Evolutionary conservation across 2,888 invertebrate species (phyloP).

Genomic region (Temnothorax unifasciatus): DNA sequence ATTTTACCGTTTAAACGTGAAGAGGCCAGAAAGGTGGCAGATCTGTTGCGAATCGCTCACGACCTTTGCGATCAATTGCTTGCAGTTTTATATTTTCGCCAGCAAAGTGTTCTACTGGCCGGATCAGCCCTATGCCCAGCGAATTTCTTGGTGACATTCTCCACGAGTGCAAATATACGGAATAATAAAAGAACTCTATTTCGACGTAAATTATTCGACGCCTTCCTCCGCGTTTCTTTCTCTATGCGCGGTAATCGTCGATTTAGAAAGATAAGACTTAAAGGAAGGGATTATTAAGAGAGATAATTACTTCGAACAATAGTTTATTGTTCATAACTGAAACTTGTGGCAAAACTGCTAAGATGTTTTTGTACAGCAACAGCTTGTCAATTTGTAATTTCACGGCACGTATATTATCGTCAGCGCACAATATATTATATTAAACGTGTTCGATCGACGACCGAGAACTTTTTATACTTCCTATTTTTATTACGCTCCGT

Average conservation of each 20-base stretch:
- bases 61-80: constrained; percentile 90
- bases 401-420: constrained; percentile 21
- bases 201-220: background rate
- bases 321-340: constrained; percentile 53
- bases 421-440: constrained; percentile 47
- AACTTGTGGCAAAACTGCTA: constrained; percentile 49
- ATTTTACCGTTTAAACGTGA: constrained; percentile 91
- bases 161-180: background rate
- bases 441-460: constrained; percentile 18
- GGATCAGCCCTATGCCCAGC: constrained; percentile 91
- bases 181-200: background rate
- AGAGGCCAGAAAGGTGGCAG: constrained; percentile 86
- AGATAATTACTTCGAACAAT: constrained; percentile 18
- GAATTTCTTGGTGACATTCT: constrained; percentile 94
- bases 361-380: constrained; percentile 46
- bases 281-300: background rate
- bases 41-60: constrained; percentile 89
- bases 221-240: background rate
- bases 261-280: background rate
- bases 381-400: constrained; percentile 39
- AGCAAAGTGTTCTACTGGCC: constrained; percentile 93
- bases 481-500: constrained; percentile 26
- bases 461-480: background rate
- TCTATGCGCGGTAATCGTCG: background rate
- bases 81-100: constrained; percentile 92